phyloP scores from a whole-genome alignment of 2,113 vertebrate species.

The Pelvicachromis taeniatus region DNA sequence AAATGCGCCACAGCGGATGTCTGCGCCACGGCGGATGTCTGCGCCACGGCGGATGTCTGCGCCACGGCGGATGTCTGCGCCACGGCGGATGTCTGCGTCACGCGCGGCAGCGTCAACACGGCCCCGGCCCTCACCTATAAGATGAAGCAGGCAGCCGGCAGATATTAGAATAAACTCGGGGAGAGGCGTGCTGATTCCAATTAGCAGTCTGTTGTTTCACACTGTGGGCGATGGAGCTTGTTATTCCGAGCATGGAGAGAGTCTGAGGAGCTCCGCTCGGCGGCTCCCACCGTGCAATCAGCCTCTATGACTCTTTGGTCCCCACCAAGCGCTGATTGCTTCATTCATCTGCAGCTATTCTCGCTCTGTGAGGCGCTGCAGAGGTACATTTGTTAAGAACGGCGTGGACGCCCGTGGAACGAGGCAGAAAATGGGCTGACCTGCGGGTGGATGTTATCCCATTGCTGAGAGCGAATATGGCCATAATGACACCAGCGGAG shows the following conservation, averaged over 20 bases:
- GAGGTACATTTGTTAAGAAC: slow-evolving; percentile 57
- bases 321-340: slow-evolving; percentile 69
- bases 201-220: slow-evolving; percentile 74
- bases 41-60: too few relatives aligned
- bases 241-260: slow-evolving; percentile 68
- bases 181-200: slow-evolving; percentile 71
- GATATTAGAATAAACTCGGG: slow-evolving; percentile 63
- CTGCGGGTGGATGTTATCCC: slow-evolving; percentile 26
- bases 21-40: too few relatives aligned
- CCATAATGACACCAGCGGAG: slow-evolving; percentile 13
- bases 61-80: too few relatives aligned
- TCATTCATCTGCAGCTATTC: slow-evolving; percentile 58
- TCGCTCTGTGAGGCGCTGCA: slow-evolving; percentile 47
- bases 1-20: too few relatives aligned
- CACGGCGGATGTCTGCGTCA: slow-evolving; percentile 1
- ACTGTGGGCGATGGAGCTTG: slow-evolving; percentile 70
- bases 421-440: slow-evolving; percentile 32
- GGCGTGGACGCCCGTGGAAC: slow-evolving; percentile 41
- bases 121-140: slow-evolving; percentile 48
- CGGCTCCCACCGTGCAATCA: slow-evolving; percentile 69
- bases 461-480: slow-evolving; percentile 3
- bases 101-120: slow-evolving; percentile 38
- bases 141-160: slow-evolving; percentile 37
- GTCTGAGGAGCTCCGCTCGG: slow-evolving; percentile 59
- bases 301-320: slow-evolving; percentile 62